phyloP scores from a whole-genome alignment of 1,140 invertebrate species.

The Drosophila baimaii region DNA sequence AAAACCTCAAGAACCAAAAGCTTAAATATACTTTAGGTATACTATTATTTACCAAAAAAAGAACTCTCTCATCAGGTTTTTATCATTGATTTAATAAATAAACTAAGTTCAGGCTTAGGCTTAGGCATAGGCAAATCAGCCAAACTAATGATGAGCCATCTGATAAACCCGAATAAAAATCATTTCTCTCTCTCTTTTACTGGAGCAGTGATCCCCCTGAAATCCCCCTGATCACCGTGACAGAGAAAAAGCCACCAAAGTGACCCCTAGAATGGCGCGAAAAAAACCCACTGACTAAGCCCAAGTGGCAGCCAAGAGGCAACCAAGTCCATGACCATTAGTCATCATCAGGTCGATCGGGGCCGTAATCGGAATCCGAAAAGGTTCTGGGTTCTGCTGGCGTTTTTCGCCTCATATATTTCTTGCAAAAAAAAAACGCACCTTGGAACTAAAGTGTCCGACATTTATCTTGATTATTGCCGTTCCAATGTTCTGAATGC shows the following conservation, averaged over 20 bases:
- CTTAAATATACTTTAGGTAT: neutral
- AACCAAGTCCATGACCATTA: conserved; percentile 48
- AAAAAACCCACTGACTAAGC: conserved; percentile 75
- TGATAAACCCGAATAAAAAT: conserved; percentile 21
- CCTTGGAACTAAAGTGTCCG: conserved; percentile 57
- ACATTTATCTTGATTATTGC: conserved; percentile 82
- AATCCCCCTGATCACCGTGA: conserved; percentile 46
- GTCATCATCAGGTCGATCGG: conserved; percentile 72
- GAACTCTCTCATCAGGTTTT: neutral
- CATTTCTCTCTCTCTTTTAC: conserved; percentile 14
- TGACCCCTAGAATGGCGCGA: conserved; percentile 37
- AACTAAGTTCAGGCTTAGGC: neutral
- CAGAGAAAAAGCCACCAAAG: conserved; percentile 38
- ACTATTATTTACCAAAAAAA: no score
- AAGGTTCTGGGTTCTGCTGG: conserved; percentile 32
- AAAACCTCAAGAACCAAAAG: no score
- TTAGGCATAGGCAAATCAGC: neutral
- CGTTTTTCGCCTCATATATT: conserved; percentile 29
- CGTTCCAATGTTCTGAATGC: conserved; percentile 61
- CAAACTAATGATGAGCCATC: conserved; percentile 18
- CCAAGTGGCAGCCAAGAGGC: conserved; percentile 45
- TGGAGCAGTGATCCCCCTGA: conserved; percentile 26
- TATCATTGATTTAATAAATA: neutral
- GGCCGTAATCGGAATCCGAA: conserved; percentile 46
- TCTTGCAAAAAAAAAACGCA: conserved; percentile 75